Percentiles rank a stretch among this genome's conserved stretches.
Evolutionary conservation across 2,797 vertebrate species (phyloP).

Genomic region (Hylomyscus alleni): DNA sequence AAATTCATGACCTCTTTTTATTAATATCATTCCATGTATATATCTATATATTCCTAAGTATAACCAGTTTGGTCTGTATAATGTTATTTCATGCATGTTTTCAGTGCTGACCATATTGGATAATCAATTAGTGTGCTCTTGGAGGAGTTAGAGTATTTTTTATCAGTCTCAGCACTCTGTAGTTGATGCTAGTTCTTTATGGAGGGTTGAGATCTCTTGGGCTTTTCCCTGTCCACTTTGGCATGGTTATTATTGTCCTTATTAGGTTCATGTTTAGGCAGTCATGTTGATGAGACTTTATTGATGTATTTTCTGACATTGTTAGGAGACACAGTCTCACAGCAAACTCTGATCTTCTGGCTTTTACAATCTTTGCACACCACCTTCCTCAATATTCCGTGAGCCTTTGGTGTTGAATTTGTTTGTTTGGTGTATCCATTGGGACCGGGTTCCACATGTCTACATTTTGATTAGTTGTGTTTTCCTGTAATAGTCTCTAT

Average conservation of each 20-base stretch:
- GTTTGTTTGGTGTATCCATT: not conserved
- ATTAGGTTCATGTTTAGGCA: not conserved
- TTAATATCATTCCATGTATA: not conserved
- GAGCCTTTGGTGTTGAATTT: not conserved
- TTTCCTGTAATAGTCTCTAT: not conserved
- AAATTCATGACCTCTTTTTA: not conserved
- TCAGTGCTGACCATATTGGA: too few species aligned
- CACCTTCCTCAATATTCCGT: too few species aligned
- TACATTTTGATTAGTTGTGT: not conserved
- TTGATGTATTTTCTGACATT: not conserved
- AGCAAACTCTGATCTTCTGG: not conserved
- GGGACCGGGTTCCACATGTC: not conserved
- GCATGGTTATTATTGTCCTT: not conserved
- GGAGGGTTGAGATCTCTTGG: not conserved
- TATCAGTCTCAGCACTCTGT: not conserved
- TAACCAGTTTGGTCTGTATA: not conserved
- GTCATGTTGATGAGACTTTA: not conserved
- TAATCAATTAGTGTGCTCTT: not conserved
- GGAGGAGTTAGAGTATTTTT: too few species aligned
- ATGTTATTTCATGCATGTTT: not conserved
- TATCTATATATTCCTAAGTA: not conserved
- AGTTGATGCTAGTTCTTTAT: not conserved
- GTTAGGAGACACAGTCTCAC: not conserved
- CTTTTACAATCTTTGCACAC: not conserved
- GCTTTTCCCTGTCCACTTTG: not conserved